Base-by-base conservation (phyloP, 2,797 vertebrate species). In the Thripadectes ignobilis region DNA sequence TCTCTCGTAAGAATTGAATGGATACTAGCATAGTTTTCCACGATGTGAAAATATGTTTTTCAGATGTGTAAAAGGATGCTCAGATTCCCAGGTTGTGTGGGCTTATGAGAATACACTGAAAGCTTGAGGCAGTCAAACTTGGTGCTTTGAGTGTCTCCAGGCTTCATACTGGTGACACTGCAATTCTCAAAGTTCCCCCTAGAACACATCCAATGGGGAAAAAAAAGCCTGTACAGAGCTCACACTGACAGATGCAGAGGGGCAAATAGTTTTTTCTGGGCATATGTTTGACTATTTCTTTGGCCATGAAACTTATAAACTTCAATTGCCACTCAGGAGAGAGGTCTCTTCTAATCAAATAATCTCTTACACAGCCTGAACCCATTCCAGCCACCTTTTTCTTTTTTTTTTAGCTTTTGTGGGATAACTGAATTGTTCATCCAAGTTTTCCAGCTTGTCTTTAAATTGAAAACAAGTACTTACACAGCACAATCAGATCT, bases 241-340 rank as follows among this genome's bases (percentile, higher is more conserved):
- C 38, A 43, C 51, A 58, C 4, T 63, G 45, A 85, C 92, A 93
- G 72, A 89, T 3, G 21, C 75, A 83, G 34, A 89, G 65, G 34
- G 52, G 54, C 6, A 49, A 65, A 41, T 48, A 88, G 46, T 63
- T 87, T n/a, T 89, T 93, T 83, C 75, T 89, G 65, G 79, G 68
- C 87, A 87, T 90, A 82, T 94, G 78, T 72, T 83, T 92, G 81
- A 83, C 83, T 88, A 91, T 73, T 90, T 12, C 38, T 88, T 87
- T 92, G 62, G 54, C 46, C 3, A 0, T 27, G 16, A 92, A 89
- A 76, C 27, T 83, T 77, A 74, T 18, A 87, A 93, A 65, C 13
- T 21, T 77, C 73, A 85, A 43, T 77, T 85, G 82, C 49, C 20
- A 43, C 68, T 67, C 48, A 39, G 62, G 66, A 90, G 66, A 90